Base-by-base conservation (phyloP, 2,797 vertebrate species). In the Pangasius sanitwongsei region DNA sequence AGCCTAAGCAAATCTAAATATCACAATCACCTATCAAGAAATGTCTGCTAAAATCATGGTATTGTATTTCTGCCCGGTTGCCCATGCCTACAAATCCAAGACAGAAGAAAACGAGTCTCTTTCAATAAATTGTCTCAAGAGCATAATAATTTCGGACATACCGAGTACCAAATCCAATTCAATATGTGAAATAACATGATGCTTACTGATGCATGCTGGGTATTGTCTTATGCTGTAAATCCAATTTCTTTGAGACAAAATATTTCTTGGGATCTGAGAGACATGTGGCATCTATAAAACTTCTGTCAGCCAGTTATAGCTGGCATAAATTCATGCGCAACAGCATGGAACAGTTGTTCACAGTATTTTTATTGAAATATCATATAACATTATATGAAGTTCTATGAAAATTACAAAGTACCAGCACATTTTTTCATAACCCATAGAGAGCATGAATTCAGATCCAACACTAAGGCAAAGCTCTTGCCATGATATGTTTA, bases 221-320 rank as follows among this genome's bases (percentile, higher is more conserved):
- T 7, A 16, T 81, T 89, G 92, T 94, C 93, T 93, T 93, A 93
- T 87, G 89, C 88, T 53, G 70, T 74, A 93, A 94, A 88, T 93
- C 92, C 92, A 91, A 93, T 90, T 84, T 90, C 89, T 87, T 92
- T 88, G 87, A 92, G 93, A 91, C 91, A 82, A 93, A 87, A 67
- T 89, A 23, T 77, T 89, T 50, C 63, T 83, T 57, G 8, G 65
- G 65, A 81, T 67, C 31, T 74, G 12, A 86, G 41, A 59, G 83
- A 89, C 86, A 89, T 87, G 75, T 86, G 86, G 74, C 74, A 57
- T 87, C 57, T 74, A 89, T 86, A 87, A 86, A 86, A 84, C 70
- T 90, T 74, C 83, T 44, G 82, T 69, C 83, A 89, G 81, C 48
- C 78, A 44, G 86, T 77, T 84, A 80, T 67, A 87, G 31, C 70